A percentile compares a stretch with the other conserved stretches of the same genome.
Evolutionary conservation across 1,140 invertebrate genomes (phyloP).

Genomic region (Heliothis subflexa): DNA sequence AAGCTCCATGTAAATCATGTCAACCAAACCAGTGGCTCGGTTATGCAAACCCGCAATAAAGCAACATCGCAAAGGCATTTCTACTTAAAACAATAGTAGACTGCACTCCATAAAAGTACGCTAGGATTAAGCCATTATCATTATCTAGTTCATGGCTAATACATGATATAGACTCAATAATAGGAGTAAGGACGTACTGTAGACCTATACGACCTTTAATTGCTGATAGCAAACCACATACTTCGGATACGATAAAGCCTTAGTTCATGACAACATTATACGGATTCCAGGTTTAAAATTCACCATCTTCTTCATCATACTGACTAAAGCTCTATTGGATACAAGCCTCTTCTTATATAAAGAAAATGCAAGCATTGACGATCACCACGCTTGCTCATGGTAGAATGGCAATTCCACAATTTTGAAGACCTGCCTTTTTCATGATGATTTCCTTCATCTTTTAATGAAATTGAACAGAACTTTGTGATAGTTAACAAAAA

Average conservation of each 20-base stretch:
- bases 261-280: too few species aligned
- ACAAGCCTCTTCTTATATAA: background rate
- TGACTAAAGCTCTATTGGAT: background rate
- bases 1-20: too few species aligned
- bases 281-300: too few species aligned
- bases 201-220: constrained; percentile 7
- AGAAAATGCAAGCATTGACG: background rate
- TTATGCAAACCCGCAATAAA: background rate
- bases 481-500: too few species aligned
- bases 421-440: too few species aligned
- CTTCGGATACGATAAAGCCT: background rate
- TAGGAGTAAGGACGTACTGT: background rate
- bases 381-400: too few species aligned
- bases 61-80: background rate
- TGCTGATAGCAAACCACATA: background rate
- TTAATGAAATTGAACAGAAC: too few species aligned
- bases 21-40: too few species aligned
- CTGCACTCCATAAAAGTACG: background rate
- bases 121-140: background rate
- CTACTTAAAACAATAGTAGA: background rate
- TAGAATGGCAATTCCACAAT: too few species aligned
- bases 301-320: too few species aligned
- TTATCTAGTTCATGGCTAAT: background rate
- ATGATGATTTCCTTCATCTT: too few species aligned
- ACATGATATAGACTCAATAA: constrained; percentile 8